Percentiles rank a stretch among this genome's conserved stretches.
phyloP scores from a whole-genome alignment of 1,140 invertebrate species.

The Formica exsecta region DNA sequence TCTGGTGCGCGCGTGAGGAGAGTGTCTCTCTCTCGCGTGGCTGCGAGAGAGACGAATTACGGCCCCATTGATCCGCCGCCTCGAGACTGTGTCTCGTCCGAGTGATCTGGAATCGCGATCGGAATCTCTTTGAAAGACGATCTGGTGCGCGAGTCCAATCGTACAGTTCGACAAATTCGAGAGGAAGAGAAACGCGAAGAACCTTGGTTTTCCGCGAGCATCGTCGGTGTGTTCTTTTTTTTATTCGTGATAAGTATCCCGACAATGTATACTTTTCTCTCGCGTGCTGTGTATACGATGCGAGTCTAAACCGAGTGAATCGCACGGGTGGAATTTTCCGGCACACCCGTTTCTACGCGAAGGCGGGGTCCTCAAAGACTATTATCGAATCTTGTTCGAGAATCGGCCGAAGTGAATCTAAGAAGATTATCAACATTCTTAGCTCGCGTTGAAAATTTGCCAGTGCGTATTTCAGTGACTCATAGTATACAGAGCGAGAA shows the following conservation, averaged over 20 bases:
- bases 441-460: neutral
- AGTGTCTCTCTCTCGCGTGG: slow-evolving; percentile 73
- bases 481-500: neutral
- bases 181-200: neutral
- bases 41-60: slow-evolving; percentile 65
- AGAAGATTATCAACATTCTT: neutral
- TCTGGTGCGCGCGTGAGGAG: slow-evolving; percentile 80
- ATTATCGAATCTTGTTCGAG: neutral
- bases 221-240: neutral
- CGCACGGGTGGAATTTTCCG: neutral
- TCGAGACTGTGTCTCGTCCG: neutral
- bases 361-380: neutral
- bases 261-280: neutral
- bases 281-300: neutral
- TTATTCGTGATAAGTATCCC: neutral
- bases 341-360: slow-evolving; percentile 16
- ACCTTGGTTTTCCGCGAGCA: neutral
- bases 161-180: neutral
- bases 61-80: slow-evolving; percentile 39
- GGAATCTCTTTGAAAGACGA: neutral
- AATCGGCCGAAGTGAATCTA: neutral
- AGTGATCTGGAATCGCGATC: slow-evolving; percentile 24
- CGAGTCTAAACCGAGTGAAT: neutral
- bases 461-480: neutral
- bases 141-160: slow-evolving; percentile 4